These are phyloP conservation scores for Apogon hyalosoma DNA, from an alignment of 2,797 vertebrate genomes.

Conservation along the genomic window DNA sequence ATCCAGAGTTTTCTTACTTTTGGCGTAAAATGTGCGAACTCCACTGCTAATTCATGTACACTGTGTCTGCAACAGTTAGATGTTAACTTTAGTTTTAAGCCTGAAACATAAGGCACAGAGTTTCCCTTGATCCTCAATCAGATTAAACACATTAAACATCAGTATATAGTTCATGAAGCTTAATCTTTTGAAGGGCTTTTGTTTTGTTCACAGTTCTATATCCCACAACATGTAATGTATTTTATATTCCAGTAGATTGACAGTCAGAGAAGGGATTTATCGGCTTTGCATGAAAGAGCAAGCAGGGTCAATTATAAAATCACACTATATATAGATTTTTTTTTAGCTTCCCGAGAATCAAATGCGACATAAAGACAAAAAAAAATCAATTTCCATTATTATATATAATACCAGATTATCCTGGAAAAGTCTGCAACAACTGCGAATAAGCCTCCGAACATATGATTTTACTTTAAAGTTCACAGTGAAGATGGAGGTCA, in stretches of 20 bases:
- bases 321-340: slow-evolving; percentile 53
- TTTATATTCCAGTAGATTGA: slow-evolving; percentile 29
- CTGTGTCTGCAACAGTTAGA: neutral
- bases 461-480: slow-evolving; percentile 66
- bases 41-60: neutral
- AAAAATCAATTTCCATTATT: slow-evolving; percentile 70
- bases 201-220: slow-evolving; percentile 7
- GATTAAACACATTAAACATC: slow-evolving; percentile 1
- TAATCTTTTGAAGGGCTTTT: slow-evolving; percentile 29
- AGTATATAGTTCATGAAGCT: neutral
- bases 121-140: slow-evolving; percentile 9
- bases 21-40: neutral
- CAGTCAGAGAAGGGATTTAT: slow-evolving; percentile 62
- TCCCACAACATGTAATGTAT: slow-evolving; percentile 23
- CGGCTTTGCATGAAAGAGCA: slow-evolving; percentile 62
- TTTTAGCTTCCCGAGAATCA: slow-evolving; percentile 35
- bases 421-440: slow-evolving; percentile 54
- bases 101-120: neutral
- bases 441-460: slow-evolving; percentile 60
- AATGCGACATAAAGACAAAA: slow-evolving; percentile 44
- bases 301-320: slow-evolving; percentile 79
- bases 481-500: slow-evolving; percentile 74
- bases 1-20: too few relatives aligned
- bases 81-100: slow-evolving; percentile 10
- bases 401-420: slow-evolving; percentile 76